Base-by-base conservation (phyloP, 1,140 invertebrate genomes). In the Agrypnia vestita region DNA sequence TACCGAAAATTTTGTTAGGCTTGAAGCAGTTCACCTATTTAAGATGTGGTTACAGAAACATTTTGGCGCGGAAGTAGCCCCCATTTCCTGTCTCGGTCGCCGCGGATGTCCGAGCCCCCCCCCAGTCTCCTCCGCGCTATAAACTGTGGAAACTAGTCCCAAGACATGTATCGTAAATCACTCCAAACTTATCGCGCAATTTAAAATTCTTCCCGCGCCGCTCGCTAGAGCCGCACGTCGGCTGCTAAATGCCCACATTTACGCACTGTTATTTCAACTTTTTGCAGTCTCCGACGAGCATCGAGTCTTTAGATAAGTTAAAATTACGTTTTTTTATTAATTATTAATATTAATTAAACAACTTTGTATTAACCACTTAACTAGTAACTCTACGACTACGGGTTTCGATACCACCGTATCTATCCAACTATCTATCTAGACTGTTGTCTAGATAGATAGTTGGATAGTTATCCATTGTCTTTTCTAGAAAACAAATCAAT, bases 181-280 rank as follows among this genome's bases (percentile, higher is more conserved):
- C 61, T 43, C 61, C 61, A 64, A 59, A 64, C 61, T 64, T 64
- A 64, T 64, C 61, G 61, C 61, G 11, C 61, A 64, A 64, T 64
- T 64, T 64, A 64, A 64, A 64, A 64, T 64, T 64, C 21, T 44
- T 64, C n/a, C 21, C 55, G 55, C 55, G 17, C 3, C 25, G 25
- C 25, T 35, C 25, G 25, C 25, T 6, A 59, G 15, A 17, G 15
- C 21, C 55, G 55, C 17, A 6, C 21, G 11, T 15, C 55, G 55
- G 7, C 55, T 59, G 10, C 21, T 59, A 59, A 15, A 59, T 59
- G 17, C 8, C 11, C n/a, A 6, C 15, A 21, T 59, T 59, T 59
- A 17, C 55, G 21, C 21, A 59, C 55, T 17, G 55, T 17, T 59
- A n/a, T n/a, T n/a, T n/a, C n/a, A n/a, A n/a, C n/a, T n/a, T n/a